Evolutionary conservation across 2,113 vertebrate species (phyloP).

Genomic region (Nothoprocta pentlandii): DNA sequence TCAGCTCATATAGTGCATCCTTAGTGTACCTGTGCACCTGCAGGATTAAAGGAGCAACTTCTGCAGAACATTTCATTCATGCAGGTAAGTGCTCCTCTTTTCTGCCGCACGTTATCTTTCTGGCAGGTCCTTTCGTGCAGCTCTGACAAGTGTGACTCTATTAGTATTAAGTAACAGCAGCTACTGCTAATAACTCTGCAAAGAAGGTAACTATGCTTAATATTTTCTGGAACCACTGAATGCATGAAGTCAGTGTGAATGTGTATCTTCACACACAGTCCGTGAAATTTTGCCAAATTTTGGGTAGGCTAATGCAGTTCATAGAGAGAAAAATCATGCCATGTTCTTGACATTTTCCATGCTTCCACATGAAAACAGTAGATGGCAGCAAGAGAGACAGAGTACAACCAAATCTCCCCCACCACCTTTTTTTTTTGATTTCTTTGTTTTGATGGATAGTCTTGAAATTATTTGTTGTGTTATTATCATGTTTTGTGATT

Average conservation of each 20-base stretch:
- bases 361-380: constrained; percentile 12
- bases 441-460: neutral
- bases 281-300: neutral
- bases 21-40: neutral
- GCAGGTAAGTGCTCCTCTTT: neutral
- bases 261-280: neutral
- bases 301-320: neutral
- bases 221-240: neutral
- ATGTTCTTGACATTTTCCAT: neutral
- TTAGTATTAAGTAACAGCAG: neutral
- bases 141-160: fast-evolving
- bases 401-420: neutral
- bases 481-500: neutral
- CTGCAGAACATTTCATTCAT: neutral
- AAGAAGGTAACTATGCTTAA: neutral
- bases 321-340: neutral
- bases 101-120: neutral
- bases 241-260: fast-evolving
- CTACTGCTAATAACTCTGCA: neutral
- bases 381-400: constrained; percentile 50
- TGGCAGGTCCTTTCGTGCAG: neutral
- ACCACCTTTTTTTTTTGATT: neutral
- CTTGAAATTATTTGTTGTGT: neutral
- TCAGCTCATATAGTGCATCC: neutral
- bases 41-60: neutral